These are phyloP conservation scores for Tenthredo amoena DNA, from an alignment of 2,888 invertebrate genomes.

Conservation along the genomic window DNA sequence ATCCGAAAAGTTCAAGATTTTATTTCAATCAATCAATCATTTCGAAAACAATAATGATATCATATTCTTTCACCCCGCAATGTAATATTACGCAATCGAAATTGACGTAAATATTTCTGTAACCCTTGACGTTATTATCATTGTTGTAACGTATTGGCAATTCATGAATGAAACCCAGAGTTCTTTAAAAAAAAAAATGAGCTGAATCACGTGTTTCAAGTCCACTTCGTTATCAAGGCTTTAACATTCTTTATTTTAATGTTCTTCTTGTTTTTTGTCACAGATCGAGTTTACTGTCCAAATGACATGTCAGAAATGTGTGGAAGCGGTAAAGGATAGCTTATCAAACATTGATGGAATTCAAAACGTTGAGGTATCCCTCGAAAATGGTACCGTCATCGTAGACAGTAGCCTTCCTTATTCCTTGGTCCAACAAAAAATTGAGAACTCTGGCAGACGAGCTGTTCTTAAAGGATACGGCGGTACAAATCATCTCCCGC, in stretches of 20 bases:
- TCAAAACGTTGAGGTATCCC: constrained; percentile 79
- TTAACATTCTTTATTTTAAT: background rate
- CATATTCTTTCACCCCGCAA: background rate
- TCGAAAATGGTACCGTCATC: constrained; percentile 84
- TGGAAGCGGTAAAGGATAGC: constrained; percentile 78
- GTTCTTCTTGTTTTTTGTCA: constrained; percentile 53
- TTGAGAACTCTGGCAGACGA: constrained; percentile 83
- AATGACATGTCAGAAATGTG: constrained; percentile 82
- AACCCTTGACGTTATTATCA: background rate
- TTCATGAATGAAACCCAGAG: background rate
- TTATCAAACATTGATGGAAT: constrained; percentile 78
- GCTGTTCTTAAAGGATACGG: constrained; percentile 91
- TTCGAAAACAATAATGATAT: background rate
- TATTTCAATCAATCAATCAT: background rate
- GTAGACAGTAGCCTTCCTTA: constrained; percentile 84
- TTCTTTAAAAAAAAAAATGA: background rate
- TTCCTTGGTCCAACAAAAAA: constrained; percentile 78
- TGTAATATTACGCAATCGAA: constrained; percentile 2
- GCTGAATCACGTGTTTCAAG: background rate
- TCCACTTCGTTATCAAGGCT: background rate
- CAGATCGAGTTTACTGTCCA: constrained; percentile 85
- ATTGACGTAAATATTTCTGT: background rate
- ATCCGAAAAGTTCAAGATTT: background rate
- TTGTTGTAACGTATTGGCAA: background rate
- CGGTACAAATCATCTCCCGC: constrained; percentile 75